Percentiles rank a stretch among this genome's conserved stretches.
These are phyloP conservation scores for Anguilla marmorata DNA, from an alignment of 2,797 vertebrate genomes.

Conservation along the genomic window DNA sequence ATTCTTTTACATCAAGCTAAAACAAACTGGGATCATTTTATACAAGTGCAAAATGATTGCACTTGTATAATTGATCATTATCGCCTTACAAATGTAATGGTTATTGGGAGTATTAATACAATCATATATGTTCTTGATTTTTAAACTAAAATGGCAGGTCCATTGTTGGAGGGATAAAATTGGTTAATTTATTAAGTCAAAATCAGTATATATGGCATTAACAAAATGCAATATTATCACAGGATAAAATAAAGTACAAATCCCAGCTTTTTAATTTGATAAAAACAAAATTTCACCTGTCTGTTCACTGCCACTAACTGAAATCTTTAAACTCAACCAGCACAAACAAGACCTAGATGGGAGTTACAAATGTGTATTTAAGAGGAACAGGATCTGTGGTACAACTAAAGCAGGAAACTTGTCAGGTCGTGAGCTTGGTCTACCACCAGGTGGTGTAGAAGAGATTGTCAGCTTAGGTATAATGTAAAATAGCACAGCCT, in stretches of 20 bases:
- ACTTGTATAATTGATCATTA: too few species aligned
- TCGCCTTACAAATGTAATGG: not conserved
- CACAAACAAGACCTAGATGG: not conserved
- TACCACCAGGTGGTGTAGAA: not conserved
- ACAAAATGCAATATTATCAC: not conserved
- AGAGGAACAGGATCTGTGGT: not conserved
- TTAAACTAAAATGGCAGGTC: not conserved
- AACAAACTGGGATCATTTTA: too few species aligned
- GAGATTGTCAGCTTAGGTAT: not conserved
- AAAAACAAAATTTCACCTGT: not conserved
- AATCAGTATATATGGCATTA: not conserved
- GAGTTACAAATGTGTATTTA: not conserved
- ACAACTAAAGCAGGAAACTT: not conserved
- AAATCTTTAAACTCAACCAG: not conserved
- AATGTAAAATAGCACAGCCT: not conserved
- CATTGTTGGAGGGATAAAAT: not conserved
- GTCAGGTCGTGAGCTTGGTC: not conserved
- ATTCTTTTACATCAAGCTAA: too few species aligned
- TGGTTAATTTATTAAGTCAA: constrained; percentile 1
- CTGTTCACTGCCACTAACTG: too few species aligned
- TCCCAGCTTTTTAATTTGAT: not conserved
- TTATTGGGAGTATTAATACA: not conserved
- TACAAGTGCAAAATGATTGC: not conserved
- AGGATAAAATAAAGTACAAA: not conserved
- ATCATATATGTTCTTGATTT: not conserved